A percentile compares a stretch with the other conserved stretches of the same genome.
phyloP scores from a whole-genome alignment of 2,888 invertebrate species.

The Choristoneura rosaceana region DNA sequence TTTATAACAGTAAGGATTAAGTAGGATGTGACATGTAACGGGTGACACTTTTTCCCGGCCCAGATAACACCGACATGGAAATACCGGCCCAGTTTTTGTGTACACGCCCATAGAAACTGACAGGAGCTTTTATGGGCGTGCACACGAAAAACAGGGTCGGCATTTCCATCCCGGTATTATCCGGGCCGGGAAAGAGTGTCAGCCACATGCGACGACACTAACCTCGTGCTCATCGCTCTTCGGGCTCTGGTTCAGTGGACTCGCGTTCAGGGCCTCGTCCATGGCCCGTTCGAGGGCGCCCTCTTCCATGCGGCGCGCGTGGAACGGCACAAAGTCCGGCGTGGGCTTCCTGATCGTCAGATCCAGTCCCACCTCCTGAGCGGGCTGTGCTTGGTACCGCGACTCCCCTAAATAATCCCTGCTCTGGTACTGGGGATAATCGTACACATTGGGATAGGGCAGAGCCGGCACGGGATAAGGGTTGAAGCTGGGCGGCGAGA shows the following conservation, averaged over 20 bases:
- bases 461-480: constrained; percentile 53
- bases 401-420: constrained; percentile 36
- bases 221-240: neutral
- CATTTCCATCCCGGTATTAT: no score
- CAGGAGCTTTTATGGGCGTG: no score
- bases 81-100: no score
- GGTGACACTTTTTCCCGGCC: no score
- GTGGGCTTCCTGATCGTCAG: neutral
- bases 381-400: constrained; percentile 55
- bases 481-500: constrained; percentile 68
- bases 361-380: constrained; percentile 34
- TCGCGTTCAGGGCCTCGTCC: neutral
- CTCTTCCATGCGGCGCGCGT: constrained; percentile 39
- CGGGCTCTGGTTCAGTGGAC: no score
- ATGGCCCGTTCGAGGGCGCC: neutral
- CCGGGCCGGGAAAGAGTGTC: no score
- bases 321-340: constrained; percentile 1
- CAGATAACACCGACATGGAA: no score
- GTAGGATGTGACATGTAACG: no score
- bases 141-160: no score
- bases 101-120: no score
- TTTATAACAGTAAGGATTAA: no score
- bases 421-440: constrained; percentile 53
- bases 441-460: constrained; percentile 57
- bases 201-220: neutral